Evolutionary conservation across 2,113 vertebrate genomes (phyloP), one percentile per base, ranked within the genome.

Genomic region (Syngnathus scovelli): DNA sequence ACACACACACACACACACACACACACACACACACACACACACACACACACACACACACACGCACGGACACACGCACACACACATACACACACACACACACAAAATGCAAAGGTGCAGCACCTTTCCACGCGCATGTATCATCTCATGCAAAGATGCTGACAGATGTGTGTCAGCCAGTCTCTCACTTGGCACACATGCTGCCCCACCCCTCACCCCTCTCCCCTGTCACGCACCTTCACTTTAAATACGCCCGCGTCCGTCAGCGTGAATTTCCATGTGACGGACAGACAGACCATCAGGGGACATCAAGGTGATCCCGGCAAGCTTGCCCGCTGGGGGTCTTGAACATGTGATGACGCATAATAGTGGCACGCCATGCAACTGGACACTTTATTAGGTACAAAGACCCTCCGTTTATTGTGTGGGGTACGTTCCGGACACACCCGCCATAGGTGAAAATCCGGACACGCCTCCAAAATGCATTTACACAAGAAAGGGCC

Each of bases 81-180:
- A 1, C 39, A 39, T 5, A 39, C 39, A 39, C 4, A 1, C 39
- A 75, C 66, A 70, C 56, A 68, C 38, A 46, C 23, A 58, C n/a
- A 68, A 68, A 66, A 78, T 69, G 82, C 65, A 83, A 68, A 83
- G 71, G 83, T 85, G 78, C 49, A 82, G 71, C 78, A 75, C 77
- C 73, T 67, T 77, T 67, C 78, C 76, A 75, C 79, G 81, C 72
- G 51, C 51, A 66, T 81, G 78, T 72, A 82, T 79, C 69, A 67
- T 65, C 73, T 77, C 72, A 71, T 76, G 72, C 75, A 76, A 78
- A 79, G 75, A 65, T 73, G 70, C 70, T 84, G 83, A 81, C 80
- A 71, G 84, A 83, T 73, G 78, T 80, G 70, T 75, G 16, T 80
- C 16, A 77, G 56, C 70, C 59, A 63, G 66, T 51, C 61, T 79